Evolutionary conservation across 2,113 vertebrate species (phyloP).

Genomic region (Nicator chloris): DNA sequence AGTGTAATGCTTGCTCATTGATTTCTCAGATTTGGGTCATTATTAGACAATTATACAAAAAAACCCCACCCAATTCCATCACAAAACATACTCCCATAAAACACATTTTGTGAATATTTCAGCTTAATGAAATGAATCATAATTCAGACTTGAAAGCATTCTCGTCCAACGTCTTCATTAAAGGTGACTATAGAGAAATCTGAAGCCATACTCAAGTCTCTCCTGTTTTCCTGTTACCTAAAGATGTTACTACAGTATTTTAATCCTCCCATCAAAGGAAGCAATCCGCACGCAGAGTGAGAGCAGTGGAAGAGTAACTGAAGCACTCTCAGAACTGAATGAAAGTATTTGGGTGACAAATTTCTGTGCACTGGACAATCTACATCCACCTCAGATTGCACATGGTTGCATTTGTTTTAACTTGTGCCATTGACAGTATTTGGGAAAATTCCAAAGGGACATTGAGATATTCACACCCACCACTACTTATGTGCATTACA

Average conservation of each 20-base stretch:
- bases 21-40: not conserved
- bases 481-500: rapidly evolving
- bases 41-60: not conserved
- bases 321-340: not conserved
- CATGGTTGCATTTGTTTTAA: not conserved
- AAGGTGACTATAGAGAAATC: not conserved
- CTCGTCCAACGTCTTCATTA: not conserved
- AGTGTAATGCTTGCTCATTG: not conserved
- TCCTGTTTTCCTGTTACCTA: not conserved
- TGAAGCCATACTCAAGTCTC: not conserved
- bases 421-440: not conserved
- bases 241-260: not conserved
- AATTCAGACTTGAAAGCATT: not conserved
- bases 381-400: not conserved
- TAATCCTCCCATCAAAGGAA: not conserved
- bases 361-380: not conserved
- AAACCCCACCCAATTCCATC: not conserved
- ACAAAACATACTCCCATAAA: not conserved
- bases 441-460: not conserved
- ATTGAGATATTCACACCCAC: not conserved
- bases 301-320: not conserved
- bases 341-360: not conserved
- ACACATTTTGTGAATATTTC: not conserved
- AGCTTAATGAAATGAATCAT: not conserved
- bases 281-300: not conserved